A percentile compares a stretch with the other conserved stretches of the same genome.
Evolutionary conservation across 2,888 invertebrate species (phyloP).

Genomic region (Plagodis pulveraria): DNA sequence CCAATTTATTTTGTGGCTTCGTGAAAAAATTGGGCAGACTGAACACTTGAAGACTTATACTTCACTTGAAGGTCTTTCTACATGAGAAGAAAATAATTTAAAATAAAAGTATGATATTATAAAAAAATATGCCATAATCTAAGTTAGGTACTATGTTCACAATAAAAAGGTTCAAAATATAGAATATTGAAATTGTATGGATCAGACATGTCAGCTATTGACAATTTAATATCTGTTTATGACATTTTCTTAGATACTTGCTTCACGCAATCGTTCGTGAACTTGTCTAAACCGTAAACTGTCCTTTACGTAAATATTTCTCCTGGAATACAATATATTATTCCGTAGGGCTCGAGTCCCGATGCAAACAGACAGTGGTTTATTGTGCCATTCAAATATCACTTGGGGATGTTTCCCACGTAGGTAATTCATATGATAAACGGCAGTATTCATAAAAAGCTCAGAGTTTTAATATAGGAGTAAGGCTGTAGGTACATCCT

Average conservation of each 20-base stretch:
- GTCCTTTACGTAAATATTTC: constrained; percentile 16
- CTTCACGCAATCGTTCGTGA: constrained; percentile 17
- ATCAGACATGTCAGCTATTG: background rate
- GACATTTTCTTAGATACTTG: constrained; percentile 13
- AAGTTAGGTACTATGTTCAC: no score
- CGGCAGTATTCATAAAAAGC: constrained; percentile 23
- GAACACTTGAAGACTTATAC: no score
- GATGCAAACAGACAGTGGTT: constrained; percentile 28
- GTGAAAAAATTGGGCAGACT: no score
- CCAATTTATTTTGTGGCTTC: no score
- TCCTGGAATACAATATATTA: constrained; percentile 13
- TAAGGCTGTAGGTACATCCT: background rate
- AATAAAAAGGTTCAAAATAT: no score
- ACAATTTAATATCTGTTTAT: constrained; percentile 6
- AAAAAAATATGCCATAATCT: no score
- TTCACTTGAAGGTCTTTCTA: no score
- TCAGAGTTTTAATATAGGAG: constrained; percentile 16
- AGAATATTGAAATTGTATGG: background rate
- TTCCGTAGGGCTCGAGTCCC: constrained; percentile 7
- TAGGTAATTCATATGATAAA: constrained; percentile 39
- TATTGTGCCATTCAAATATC: constrained; percentile 31
- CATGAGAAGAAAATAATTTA: no score
- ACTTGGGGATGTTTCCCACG: constrained; percentile 30
- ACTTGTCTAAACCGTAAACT: constrained; percentile 15
- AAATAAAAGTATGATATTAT: no score